Percentiles rank a stretch among this genome's conserved stretches.
Conservation (phyloP, 2,888 invertebrate genomes). For the Papilio elwesi region DNA sequence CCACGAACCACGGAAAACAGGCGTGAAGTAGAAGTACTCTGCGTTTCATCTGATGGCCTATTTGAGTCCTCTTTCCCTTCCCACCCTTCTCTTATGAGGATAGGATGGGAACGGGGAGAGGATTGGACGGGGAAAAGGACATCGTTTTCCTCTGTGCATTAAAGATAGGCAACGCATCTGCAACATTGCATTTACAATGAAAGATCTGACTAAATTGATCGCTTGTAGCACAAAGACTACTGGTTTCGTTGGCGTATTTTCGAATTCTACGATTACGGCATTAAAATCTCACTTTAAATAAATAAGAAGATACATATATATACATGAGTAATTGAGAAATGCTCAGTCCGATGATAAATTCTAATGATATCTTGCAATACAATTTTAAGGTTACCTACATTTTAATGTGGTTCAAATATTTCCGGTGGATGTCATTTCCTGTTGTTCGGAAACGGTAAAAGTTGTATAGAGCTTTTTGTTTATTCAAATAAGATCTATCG, state of each 20-base stretch:
- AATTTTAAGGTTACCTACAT: constrained; percentile 32
- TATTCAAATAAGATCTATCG: constrained; percentile 21
- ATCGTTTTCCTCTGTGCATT: too few relatives aligned
- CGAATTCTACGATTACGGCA: neutral
- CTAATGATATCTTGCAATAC: constrained; percentile 8
- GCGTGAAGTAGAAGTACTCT: too few relatives aligned
- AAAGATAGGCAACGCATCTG: too few relatives aligned
- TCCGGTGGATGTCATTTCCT: constrained; percentile 23
- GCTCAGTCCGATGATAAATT: constrained; percentile 13
- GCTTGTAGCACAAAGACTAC: neutral
- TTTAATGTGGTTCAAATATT: constrained; percentile 18
- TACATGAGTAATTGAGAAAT: constrained; percentile 15
- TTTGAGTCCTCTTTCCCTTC: too few relatives aligned
- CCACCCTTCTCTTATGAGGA: too few relatives aligned
- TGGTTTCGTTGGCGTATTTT: neutral
- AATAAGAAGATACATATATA: constrained; percentile 4
- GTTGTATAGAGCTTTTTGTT: neutral
- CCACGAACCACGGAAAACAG: too few relatives aligned
- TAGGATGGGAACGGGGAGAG: too few relatives aligned
- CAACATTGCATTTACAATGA: too few relatives aligned
- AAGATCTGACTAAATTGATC: too few relatives aligned
- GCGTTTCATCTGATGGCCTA: too few relatives aligned
- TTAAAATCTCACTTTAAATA: neutral
- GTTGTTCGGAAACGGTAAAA: neutral
- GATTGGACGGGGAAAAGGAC: too few relatives aligned